Evolutionary conservation across 2,797 vertebrate genomes (phyloP).

Genomic region (Chelon auratus): DNA sequence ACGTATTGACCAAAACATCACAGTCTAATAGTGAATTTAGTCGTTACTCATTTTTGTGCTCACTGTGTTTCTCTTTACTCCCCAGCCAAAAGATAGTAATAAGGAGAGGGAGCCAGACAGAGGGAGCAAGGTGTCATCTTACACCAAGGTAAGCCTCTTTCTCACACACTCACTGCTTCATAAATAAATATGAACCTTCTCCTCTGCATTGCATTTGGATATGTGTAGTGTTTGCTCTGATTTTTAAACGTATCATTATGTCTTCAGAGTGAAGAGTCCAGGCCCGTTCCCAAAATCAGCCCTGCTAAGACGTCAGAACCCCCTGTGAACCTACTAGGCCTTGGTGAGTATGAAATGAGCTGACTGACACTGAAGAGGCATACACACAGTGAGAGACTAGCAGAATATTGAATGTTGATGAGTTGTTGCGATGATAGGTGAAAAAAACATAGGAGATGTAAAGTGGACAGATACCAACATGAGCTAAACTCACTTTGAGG

Average conservation of each 20-base stretch:
- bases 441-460: too few relatives aligned
- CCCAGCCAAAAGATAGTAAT: conserved; percentile 89
- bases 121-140: conserved; percentile 84
- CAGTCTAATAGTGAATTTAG: neutral
- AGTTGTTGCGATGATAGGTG: too few relatives aligned
- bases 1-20: conserved; percentile 29
- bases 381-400: too few relatives aligned
- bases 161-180: neutral
- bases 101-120: conserved; percentile 90
- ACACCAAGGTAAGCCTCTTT: conserved; percentile 85
- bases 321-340: conserved; percentile 92
- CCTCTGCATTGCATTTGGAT: neutral
- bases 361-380: too few relatives aligned
- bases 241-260: neutral
- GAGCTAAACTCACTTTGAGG: too few relatives aligned
- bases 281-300: conserved; percentile 88
- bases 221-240: neutral
- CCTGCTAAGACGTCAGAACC: conserved; percentile 89
- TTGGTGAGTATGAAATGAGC: conserved; percentile 86
- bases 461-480: too few relatives aligned
- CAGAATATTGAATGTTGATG: too few relatives aligned
- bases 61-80: neutral
- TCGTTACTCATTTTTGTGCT: neutral
- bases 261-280: conserved; percentile 87
- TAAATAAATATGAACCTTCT: neutral